These are phyloP conservation scores for Galemys pyrenaicus DNA, from an alignment of 2,113 vertebrate species.

Conservation along the genomic window DNA sequence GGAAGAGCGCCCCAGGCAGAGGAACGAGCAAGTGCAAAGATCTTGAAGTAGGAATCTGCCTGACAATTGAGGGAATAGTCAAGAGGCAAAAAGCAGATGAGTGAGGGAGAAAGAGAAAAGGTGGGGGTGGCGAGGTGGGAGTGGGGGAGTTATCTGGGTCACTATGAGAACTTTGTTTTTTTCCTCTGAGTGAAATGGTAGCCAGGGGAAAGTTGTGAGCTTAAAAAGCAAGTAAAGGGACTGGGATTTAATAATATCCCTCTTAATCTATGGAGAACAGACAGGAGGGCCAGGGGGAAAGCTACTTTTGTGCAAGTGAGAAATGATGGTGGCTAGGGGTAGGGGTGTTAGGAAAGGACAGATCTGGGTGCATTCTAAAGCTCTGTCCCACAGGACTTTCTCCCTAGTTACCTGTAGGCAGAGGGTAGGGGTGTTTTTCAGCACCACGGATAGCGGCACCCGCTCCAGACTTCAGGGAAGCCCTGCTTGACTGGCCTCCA, in stretches of 20 bases:
- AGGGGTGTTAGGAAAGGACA: background rate
- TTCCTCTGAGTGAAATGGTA: background rate
- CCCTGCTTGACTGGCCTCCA: background rate
- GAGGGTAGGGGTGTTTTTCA: background rate
- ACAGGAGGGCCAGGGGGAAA: background rate
- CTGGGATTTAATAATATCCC: background rate
- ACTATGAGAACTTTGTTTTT: background rate
- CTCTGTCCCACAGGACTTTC: background rate
- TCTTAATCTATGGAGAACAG: background rate
- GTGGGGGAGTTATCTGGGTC: too few species aligned
- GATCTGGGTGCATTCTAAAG: background rate
- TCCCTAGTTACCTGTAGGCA: background rate
- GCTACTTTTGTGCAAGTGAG: background rate
- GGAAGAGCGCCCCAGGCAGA: background rate
- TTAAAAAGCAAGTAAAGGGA: fast-evolving
- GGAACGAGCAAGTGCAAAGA: background rate
- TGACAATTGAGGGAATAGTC: background rate
- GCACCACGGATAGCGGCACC: background rate
- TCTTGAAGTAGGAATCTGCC: background rate
- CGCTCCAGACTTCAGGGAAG: fast-evolving
- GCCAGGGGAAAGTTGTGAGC: background rate
- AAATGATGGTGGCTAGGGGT: too few species aligned
- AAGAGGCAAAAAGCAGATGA: background rate
- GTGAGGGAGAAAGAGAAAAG: background rate
- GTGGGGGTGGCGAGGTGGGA: too few species aligned